phyloP scores from a whole-genome alignment of 2,888 invertebrate genomes.

The Sinopyrophorus schimmeli region DNA sequence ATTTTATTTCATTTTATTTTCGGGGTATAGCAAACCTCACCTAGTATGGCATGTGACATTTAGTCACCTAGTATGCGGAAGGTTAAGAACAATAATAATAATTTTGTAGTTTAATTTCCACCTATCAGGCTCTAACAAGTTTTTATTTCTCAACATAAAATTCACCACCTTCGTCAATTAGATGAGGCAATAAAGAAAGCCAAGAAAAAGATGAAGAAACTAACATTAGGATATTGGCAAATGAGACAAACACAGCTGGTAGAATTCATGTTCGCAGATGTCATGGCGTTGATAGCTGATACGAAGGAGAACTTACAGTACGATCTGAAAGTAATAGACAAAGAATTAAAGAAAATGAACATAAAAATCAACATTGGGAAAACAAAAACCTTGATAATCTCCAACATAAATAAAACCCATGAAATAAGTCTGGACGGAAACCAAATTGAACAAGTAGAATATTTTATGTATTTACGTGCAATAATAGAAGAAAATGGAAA shows the following conservation, averaged over 20 bases:
- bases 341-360: constrained; percentile 15
- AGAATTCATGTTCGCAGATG: constrained; percentile 23
- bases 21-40: too few species aligned
- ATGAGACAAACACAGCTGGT: constrained; percentile 18
- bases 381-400: constrained; percentile 8
- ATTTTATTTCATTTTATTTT: too few species aligned
- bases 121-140: too few species aligned
- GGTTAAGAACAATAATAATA: too few species aligned
- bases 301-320: constrained; percentile 10
- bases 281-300: constrained; percentile 17
- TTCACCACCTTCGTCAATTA: too few species aligned
- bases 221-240: constrained; percentile 10
- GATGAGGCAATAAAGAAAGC: constrained; percentile 8
- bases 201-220: constrained; percentile 8
- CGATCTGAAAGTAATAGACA: constrained; percentile 5
- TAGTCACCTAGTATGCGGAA: too few species aligned
- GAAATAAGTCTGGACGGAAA: background rate
- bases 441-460: background rate
- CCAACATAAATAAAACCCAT: background rate
- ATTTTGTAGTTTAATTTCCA: too few species aligned
- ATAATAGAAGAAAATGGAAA: constrained; percentile 9
- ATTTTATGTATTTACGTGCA: too few species aligned
- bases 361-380: constrained; percentile 16
- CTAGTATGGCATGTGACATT: too few species aligned
- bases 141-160: too few species aligned